Evolutionary conservation across 2,797 vertebrate genomes (phyloP), one percentile per base, ranked within the genome.

Genomic region (Hipposideros larvatus): DNA sequence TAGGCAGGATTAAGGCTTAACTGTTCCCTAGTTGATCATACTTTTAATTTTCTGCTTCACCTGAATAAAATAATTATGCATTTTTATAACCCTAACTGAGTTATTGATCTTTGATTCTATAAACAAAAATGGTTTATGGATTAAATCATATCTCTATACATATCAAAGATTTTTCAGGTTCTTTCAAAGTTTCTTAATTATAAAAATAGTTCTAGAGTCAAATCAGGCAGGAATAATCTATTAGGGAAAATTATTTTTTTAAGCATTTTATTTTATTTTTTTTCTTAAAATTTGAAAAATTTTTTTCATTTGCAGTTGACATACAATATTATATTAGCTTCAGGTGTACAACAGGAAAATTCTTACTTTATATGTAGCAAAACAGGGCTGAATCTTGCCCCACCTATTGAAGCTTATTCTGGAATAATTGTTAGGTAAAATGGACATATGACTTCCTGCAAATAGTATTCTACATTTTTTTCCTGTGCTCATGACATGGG

Each of bases 181-280:
- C 5, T 84, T 88, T 75, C 22, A 78, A 86, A 95, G 37, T 51
- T 1, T 94, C 14, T 86, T 73, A 18, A 37, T 53, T 68, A 13
- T 6, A 91, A 95, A 94, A 93, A 53, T 46, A 88, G 41, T 82
- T 91, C 7, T 63, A 70, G 66, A 90, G 34, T 82, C 31, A 96
- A 91, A 59, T 78, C 14, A 93, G 53, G 28, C n/a, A 91, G 70
- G 53, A 79, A 91, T 73, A 78, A 78, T 31, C 31, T 59, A 11
- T 21, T 85, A 78, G 80, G 15, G 43, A 77, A 95, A 82, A 68
- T 78, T 41, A 41, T 41, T 37, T 79, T 79, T 79, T 79, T 16
- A 2, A 59, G 37, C 22, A 59, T 59, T 79, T 57, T 28, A 59
- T 59, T 79, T 43, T 4, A 43, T 43, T 41, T 59, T 34, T 59